phyloP scores from a whole-genome alignment of 2,888 invertebrate genomes.

The Cheilosia urbana region DNA sequence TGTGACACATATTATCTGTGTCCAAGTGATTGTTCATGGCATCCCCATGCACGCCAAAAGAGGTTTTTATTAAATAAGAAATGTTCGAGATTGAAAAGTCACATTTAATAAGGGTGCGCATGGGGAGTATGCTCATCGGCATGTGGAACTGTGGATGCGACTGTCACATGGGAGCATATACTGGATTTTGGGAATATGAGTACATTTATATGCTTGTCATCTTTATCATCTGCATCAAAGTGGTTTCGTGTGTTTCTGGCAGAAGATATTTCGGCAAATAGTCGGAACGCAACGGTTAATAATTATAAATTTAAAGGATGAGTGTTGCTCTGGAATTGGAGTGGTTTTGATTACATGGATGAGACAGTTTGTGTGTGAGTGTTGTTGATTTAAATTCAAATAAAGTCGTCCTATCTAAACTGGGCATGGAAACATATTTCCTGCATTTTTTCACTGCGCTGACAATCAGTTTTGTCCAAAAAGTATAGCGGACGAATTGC shows the following conservation, averaged over 20 bases:
- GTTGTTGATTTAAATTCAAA: neutral
- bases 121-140: conserved; percentile 22
- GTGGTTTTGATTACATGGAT: conserved; percentile 1
- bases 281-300: conserved; percentile 6
- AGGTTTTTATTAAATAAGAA: conserved; percentile 68
- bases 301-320: conserved; percentile 36
- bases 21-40: conserved; percentile 65
- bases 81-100: conserved; percentile 61
- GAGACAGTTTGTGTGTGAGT: neutral
- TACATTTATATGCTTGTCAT: conserved; percentile 4
- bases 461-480: no score
- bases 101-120: conserved; percentile 51
- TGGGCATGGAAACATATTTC: no score
- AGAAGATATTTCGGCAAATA: neutral
- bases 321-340: neutral
- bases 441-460: no score
- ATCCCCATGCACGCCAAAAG: conserved; percentile 33
- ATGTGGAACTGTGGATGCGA: conserved; percentile 19
- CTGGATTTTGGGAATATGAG: conserved; percentile 39
- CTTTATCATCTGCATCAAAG: conserved; percentile 37
- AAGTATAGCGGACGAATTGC: no score
- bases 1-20: conserved; percentile 61
- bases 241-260: conserved; percentile 45
- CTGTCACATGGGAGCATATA: conserved; percentile 39
- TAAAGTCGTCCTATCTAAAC: no score